Conservation (phyloP, 2,888 invertebrate genomes). For the Odontocolon sp. region DNA sequence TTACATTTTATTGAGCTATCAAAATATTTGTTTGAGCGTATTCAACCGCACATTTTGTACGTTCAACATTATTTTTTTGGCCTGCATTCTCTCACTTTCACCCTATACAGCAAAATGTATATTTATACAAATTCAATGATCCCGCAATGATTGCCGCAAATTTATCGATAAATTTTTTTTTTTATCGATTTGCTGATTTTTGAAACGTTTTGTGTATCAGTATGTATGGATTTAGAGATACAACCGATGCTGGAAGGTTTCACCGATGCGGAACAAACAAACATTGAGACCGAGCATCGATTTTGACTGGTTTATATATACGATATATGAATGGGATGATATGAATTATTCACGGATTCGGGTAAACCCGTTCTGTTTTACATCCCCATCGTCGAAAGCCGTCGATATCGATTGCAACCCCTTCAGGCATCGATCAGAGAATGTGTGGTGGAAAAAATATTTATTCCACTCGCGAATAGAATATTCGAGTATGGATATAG, state of each 20-base stretch:
- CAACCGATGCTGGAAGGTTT: background rate
- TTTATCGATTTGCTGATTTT: too few species aligned
- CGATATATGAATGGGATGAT: conserved; percentile 10
- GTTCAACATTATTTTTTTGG: too few species aligned
- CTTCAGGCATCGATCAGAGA: background rate
- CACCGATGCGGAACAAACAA: conserved; percentile 2
- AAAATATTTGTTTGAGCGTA: too few species aligned
- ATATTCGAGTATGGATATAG: conserved; percentile 20
- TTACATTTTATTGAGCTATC: too few species aligned
- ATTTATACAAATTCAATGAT: too few species aligned
- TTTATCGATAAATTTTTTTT: too few species aligned
- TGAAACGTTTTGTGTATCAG: background rate
- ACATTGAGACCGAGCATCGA: background rate
- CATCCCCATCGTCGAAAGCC: conserved; percentile 8
- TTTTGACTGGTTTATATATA: background rate
- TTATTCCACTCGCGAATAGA: conserved; percentile 34
- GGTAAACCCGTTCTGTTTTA: conserved; percentile 34
- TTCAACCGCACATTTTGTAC: too few species aligned
- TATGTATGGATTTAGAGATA: conserved; percentile 11
- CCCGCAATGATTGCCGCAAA: too few species aligned
- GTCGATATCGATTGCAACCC: background rate
- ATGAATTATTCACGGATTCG: conserved; percentile 45
- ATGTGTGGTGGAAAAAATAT: conserved; percentile 13
- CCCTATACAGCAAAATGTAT: too few species aligned
- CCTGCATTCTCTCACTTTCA: too few species aligned